Percentiles rank a stretch among this genome's conserved stretches.
phyloP scores from a whole-genome alignment of 2,888 invertebrate genomes.

The Diaphora mendica region DNA sequence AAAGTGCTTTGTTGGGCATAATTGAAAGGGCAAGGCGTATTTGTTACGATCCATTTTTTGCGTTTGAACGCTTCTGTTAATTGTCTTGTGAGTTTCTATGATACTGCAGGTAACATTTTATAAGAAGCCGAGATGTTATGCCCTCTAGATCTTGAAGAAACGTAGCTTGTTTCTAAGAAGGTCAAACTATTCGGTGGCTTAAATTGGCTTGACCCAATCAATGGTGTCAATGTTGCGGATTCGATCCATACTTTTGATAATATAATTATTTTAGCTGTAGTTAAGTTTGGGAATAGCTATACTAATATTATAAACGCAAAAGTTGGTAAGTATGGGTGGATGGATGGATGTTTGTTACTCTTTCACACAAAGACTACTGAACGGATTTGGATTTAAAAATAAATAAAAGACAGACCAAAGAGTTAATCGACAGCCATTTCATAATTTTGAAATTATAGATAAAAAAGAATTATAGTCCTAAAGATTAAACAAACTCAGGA shows the following conservation, averaged over 20 bases:
- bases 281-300: too few relatives aligned
- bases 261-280: not conserved
- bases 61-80: not conserved
- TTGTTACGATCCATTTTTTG: slow-evolving; percentile 8
- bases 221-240: not conserved
- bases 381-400: too few relatives aligned
- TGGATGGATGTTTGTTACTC: too few relatives aligned
- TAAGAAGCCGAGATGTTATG: not conserved
- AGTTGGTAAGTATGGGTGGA: too few relatives aligned
- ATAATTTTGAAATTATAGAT: not conserved
- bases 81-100: not conserved
- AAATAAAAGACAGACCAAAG: not conserved
- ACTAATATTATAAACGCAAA: too few relatives aligned
- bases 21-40: slow-evolving; percentile 11
- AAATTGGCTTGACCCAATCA: too few relatives aligned
- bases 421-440: not conserved
- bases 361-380: too few relatives aligned
- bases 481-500: slow-evolving; percentile 29
- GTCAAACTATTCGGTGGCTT: not conserved
- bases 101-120: not conserved
- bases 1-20: slow-evolving; percentile 10
- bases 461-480: slow-evolving; percentile 1
- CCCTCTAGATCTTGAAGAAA: not conserved
- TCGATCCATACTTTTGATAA: not conserved
- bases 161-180: not conserved